A percentile compares a stretch with the other conserved stretches of the same genome.
phyloP scores from a whole-genome alignment of 2,888 invertebrate species.

The Philereme vetulata region DNA sequence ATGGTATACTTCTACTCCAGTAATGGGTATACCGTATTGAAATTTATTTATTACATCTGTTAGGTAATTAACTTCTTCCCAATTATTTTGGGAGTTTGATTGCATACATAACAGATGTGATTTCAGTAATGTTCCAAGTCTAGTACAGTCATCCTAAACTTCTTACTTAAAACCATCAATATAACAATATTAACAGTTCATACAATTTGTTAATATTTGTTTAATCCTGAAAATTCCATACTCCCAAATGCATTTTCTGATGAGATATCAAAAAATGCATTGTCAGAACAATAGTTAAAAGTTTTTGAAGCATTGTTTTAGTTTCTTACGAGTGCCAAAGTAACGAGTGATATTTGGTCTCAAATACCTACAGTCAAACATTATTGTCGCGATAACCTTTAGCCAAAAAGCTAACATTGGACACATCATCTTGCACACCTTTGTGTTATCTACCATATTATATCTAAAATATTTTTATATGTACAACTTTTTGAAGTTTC shows the following conservation, averaged over 20 bases:
- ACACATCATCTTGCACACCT: not conserved
- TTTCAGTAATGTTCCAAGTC: too few species aligned
- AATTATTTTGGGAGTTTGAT: slow-evolving; percentile 7
- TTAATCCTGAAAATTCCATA: not conserved
- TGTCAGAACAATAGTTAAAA: slow-evolving; percentile 1
- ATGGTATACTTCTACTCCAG: not conserved
- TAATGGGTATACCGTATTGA: not conserved
- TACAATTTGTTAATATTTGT: too few species aligned
- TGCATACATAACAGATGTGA: not conserved
- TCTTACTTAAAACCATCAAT: too few species aligned
- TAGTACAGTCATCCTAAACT: too few species aligned
- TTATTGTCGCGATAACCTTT: slow-evolving; percentile 46
- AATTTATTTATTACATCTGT: not conserved
- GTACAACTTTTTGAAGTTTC: too few species aligned
- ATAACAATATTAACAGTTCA: too few species aligned
- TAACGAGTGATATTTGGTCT: slow-evolving; percentile 57
- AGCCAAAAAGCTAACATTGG: slow-evolving; percentile 18
- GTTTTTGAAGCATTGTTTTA: not conserved
- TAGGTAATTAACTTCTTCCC: not conserved
- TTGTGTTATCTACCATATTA: too few species aligned
- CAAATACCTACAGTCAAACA: slow-evolving; percentile 39
- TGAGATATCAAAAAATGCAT: slow-evolving; percentile 1
- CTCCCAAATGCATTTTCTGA: slow-evolving; percentile 5
- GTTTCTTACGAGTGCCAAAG: slow-evolving; percentile 38
- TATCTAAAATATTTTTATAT: too few species aligned